Conservation (phyloP, 2,888 invertebrate species). For the Plagiodera versicolora region DNA sequence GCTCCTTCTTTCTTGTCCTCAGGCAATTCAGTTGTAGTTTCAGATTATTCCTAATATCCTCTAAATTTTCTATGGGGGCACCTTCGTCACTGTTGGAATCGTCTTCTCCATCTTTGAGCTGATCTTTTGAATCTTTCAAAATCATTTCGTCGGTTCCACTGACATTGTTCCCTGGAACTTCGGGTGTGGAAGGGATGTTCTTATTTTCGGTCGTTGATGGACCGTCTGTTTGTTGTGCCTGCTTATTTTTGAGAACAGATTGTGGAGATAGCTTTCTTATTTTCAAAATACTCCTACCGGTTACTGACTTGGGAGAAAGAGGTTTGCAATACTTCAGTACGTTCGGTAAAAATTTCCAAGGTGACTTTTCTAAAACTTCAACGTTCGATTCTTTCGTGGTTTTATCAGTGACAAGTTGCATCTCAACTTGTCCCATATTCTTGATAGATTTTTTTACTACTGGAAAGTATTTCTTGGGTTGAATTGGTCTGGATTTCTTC, state of each 20-base stretch:
- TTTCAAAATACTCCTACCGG: neutral
- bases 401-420: neutral
- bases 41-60: constrained; percentile 41
- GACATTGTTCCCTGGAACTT: neutral
- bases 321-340: neutral
- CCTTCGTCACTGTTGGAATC: neutral
- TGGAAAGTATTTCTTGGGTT: too few species aligned
- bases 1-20: constrained; percentile 39
- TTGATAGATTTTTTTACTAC: too few species aligned
- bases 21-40: constrained; percentile 40
- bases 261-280: neutral
- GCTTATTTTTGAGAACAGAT: too few species aligned
- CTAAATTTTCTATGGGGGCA: constrained; percentile 12
- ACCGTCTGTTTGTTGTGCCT: too few species aligned
- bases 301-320: neutral
- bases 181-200: neutral
- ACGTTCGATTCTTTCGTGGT: neutral
- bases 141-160: neutral
- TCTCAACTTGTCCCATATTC: neutral
- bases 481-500: neutral
- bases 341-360: neutral
- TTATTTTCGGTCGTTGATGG: too few species aligned
- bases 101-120: neutral
- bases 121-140: neutral
- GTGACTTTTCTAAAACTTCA: neutral